A percentile compares a stretch with the other conserved stretches of the same genome.
phyloP scores from a whole-genome alignment of 2,113 vertebrate genomes.

The Etheostoma spectabile region DNA sequence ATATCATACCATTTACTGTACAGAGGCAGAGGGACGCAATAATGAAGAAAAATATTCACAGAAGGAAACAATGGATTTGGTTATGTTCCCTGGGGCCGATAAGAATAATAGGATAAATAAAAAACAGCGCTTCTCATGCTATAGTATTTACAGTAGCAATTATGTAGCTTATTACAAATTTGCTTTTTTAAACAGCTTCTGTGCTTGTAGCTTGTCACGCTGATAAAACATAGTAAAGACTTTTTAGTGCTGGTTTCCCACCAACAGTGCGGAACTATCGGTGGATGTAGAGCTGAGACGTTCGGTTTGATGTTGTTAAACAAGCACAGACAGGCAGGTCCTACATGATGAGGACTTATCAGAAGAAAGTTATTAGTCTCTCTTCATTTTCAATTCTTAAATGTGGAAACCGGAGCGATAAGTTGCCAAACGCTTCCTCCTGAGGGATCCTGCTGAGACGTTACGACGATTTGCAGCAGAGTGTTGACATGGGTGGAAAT shows the following conservation, averaged over 20 bases:
- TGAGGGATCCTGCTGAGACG: conserved; percentile 50
- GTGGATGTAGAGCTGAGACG: neutral
- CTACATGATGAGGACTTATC: conserved; percentile 23
- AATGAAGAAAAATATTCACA: neutral
- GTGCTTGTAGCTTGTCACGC: conserved; percentile 39
- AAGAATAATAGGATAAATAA: conserved; percentile 9
- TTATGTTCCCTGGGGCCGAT: neutral
- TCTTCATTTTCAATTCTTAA: conserved; percentile 42
- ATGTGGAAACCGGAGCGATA: conserved; percentile 25
- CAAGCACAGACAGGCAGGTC: conserved; percentile 27
- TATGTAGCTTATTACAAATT: conserved; percentile 18
- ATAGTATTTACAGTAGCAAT: conserved; percentile 37
- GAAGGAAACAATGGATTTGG: neutral
- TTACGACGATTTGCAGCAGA: conserved; percentile 36
- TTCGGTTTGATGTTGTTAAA: conserved; percentile 47
- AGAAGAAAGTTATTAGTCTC: conserved; percentile 53
- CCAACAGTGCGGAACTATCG: conserved; percentile 26
- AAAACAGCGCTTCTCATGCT: neutral
- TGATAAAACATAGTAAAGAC: conserved; percentile 47
- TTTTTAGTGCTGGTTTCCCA: conserved; percentile 29
- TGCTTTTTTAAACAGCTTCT: conserved; percentile 7
- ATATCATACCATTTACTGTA: conserved; percentile 17
- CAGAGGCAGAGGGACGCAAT: neutral
- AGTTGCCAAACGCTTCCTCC: conserved; percentile 40
- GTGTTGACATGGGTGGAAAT: conserved; percentile 58